Evolutionary conservation across 2,113 vertebrate species (phyloP).

Genomic region (Burhinus bistriatus): DNA sequence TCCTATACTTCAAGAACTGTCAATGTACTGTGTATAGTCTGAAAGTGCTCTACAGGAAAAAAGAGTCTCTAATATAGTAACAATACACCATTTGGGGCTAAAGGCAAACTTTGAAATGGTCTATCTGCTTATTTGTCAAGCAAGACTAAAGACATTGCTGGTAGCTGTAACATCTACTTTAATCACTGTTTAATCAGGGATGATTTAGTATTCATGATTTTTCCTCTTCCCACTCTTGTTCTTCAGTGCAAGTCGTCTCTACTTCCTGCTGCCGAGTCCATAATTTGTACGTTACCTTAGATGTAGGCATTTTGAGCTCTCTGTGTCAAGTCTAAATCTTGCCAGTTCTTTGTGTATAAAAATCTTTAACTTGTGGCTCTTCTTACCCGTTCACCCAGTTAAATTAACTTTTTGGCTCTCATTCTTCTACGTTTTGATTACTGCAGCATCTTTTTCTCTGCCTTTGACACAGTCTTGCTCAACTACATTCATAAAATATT

Average conservation of each 20-base stretch:
- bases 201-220: neutral
- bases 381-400: neutral
- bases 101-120: neutral
- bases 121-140: neutral
- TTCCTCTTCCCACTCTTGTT: neutral
- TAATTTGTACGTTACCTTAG: neutral
- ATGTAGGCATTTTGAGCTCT: neutral
- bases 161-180: neutral
- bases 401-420: slow-evolving; percentile 1
- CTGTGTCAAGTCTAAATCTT: neutral
- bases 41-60: neutral
- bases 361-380: neutral
- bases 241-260: neutral
- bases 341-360: neutral
- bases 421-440: neutral
- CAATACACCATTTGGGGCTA: neutral
- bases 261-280: neutral
- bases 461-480: slow-evolving; percentile 54
- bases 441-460: slow-evolving; percentile 1
- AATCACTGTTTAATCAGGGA: neutral
- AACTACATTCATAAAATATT: neutral
- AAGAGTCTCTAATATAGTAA: neutral
- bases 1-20: neutral
- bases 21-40: neutral
- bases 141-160: neutral